Percentiles rank a stretch among this genome's conserved stretches.
These are phyloP conservation scores for Invenusta paracnida DNA, from an alignment of 2,888 invertebrate species.

Conservation along the genomic window DNA sequence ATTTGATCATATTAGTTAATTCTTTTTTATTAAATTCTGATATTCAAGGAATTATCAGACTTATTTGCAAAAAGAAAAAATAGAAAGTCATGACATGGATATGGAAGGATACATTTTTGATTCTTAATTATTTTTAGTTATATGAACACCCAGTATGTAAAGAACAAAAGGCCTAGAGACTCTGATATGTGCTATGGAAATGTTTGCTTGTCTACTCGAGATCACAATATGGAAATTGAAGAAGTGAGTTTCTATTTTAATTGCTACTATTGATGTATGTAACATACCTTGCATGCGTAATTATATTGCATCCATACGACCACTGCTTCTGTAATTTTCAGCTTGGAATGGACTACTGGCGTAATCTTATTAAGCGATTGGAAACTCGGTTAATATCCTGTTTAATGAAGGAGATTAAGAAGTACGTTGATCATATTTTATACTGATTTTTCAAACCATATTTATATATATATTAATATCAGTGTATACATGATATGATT, in stretches of 20 bases:
- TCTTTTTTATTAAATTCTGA: too few species aligned
- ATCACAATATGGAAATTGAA: slow-evolving; percentile 36
- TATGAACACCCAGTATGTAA: background rate
- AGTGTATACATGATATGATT: too few species aligned
- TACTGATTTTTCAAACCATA: too few species aligned
- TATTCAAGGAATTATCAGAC: too few species aligned
- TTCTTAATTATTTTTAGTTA: background rate
- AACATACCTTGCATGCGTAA: background rate
- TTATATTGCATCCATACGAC: background rate
- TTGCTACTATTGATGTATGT: background rate
- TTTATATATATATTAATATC: too few species aligned
- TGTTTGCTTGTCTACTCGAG: background rate
- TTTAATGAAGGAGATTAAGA: background rate
- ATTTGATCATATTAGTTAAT: too few species aligned
- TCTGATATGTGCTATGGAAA: background rate
- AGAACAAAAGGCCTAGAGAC: background rate
- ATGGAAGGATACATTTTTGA: too few species aligned
- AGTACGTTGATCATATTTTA: too few species aligned
- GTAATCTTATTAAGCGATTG: background rate
- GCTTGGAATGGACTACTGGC: background rate
- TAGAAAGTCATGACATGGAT: too few species aligned
- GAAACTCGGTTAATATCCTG: background rate
- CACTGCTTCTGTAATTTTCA: background rate
- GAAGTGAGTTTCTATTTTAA: background rate
- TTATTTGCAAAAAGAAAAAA: too few species aligned